These are phyloP conservation scores for Ridgeia piscesae DNA, from an alignment of 1,140 invertebrate species.

Conservation along the genomic window DNA sequence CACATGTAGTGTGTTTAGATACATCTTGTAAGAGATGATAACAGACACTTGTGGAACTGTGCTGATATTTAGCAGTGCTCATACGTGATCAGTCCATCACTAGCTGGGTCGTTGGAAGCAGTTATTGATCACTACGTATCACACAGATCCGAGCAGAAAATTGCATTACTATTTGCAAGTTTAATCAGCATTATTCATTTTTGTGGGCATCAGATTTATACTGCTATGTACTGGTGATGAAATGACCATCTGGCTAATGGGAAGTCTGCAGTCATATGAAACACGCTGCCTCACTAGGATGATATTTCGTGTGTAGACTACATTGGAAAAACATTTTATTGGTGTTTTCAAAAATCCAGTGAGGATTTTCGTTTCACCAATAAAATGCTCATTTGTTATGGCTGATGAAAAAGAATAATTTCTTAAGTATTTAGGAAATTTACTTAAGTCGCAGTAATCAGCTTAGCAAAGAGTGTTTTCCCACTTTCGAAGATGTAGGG, in stretches of 20 bases:
- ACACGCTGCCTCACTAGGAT: too few relatives aligned
- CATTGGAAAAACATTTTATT: neutral
- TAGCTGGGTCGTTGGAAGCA: neutral
- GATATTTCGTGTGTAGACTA: neutral
- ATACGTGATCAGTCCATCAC: neutral
- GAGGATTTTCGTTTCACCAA: neutral
- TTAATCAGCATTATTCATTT: neutral
- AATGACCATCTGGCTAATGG: neutral
- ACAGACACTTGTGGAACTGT: neutral
- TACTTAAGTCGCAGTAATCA: too few relatives aligned
- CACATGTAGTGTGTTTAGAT: neutral
- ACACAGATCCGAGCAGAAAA: neutral
- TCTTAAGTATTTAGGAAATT: neutral
- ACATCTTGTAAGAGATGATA: neutral
- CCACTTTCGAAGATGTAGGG: too few relatives aligned
- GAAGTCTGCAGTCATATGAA: neutral
- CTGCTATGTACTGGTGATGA: neutral
- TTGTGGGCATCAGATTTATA: neutral
- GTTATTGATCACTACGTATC: neutral
- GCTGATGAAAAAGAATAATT: neutral
- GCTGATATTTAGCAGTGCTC: neutral
- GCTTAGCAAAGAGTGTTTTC: too few relatives aligned
- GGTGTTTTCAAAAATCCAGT: neutral
- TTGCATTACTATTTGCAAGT: neutral
- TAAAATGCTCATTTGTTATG: neutral